A percentile compares a stretch with the other conserved stretches of the same genome.
Conservation (phyloP, 2,888 invertebrate genomes). For the Ecdyonurus torrentis region DNA sequence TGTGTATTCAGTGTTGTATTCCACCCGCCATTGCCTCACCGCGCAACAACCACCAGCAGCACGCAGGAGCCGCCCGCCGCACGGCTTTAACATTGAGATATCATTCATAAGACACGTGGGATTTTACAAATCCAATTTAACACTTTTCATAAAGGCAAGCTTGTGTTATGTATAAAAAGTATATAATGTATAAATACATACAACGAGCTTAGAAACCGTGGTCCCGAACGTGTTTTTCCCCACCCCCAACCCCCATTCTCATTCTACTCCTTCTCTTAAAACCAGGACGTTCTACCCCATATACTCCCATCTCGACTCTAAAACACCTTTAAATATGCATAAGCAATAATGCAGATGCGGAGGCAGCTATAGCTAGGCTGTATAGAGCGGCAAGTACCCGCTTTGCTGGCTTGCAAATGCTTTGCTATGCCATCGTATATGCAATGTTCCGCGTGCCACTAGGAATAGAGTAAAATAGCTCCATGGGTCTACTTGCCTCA, state of each 20-base stretch:
- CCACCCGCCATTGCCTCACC: too few relatives aligned
- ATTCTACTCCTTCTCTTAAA: neutral
- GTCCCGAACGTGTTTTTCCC: neutral
- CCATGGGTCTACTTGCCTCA: neutral
- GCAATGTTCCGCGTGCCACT: neutral
- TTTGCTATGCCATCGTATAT: neutral
- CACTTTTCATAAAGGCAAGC: constrained; percentile 9
- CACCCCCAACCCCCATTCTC: neutral
- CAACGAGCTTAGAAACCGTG: neutral
- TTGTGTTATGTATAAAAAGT: neutral
- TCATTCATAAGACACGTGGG: constrained; percentile 15
- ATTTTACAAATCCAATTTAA: constrained; percentile 12
- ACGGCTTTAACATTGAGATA: constrained; percentile 13
- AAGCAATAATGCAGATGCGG: constrained; percentile 18
- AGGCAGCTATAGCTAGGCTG: constrained; percentile 5
- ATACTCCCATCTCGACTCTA: constrained; percentile 5
- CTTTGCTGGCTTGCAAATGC: neutral
- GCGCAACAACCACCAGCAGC: too few relatives aligned
- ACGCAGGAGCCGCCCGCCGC: neutral
- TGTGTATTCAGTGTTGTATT: too few relatives aligned
- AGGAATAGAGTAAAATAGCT: neutral
- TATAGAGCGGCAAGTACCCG: neutral
- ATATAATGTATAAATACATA: neutral
- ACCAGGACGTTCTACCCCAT: neutral
- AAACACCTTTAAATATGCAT: constrained; percentile 15